These are phyloP conservation scores for Drosophila subpulchrella DNA, from an alignment of 1,140 invertebrate genomes.

Conservation along the genomic window DNA sequence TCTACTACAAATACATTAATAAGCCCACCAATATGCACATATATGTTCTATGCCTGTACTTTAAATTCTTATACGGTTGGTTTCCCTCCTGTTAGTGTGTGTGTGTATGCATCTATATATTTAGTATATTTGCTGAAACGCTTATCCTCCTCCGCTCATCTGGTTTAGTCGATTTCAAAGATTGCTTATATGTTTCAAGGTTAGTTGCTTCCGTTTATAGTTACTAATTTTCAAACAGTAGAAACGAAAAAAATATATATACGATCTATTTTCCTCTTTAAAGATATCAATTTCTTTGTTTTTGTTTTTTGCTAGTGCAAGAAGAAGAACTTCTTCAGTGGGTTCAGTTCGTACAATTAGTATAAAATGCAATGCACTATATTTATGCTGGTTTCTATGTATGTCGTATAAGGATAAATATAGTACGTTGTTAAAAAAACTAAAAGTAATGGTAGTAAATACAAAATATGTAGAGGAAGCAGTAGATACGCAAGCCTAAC, in stretches of 20 bases:
- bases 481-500: conserved; percentile 41
- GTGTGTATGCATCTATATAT: conserved; percentile 45
- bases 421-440: conserved; percentile 31
- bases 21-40: conserved; percentile 71
- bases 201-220: conserved; percentile 71
- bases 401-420: conserved; percentile 38
- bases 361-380: conserved; percentile 77
- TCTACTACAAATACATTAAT: conserved; percentile 67
- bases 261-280: conserved; percentile 27
- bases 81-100: conserved; percentile 16
- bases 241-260: conserved; percentile 59
- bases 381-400: conserved; percentile 48
- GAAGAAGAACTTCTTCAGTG: conserved; percentile 79
- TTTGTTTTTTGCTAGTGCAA: conserved; percentile 68
- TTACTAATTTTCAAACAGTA: conserved; percentile 57
- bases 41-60: conserved; percentile 37
- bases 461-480: conserved; percentile 50
- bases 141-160: conserved; percentile 50
- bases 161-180: conserved; percentile 73
- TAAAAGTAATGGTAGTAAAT: conserved; percentile 45
- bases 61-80: conserved; percentile 51
- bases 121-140: conserved; percentile 61
- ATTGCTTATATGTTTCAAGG: conserved; percentile 81
- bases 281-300: conserved; percentile 33
- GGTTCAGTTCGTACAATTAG: conserved; percentile 80